Percentiles rank a stretch among this genome's conserved stretches.
Conservation (phyloP, 37 sponge, comb jelly and placozoan genomes). For the Agelas oroides region DNA sequence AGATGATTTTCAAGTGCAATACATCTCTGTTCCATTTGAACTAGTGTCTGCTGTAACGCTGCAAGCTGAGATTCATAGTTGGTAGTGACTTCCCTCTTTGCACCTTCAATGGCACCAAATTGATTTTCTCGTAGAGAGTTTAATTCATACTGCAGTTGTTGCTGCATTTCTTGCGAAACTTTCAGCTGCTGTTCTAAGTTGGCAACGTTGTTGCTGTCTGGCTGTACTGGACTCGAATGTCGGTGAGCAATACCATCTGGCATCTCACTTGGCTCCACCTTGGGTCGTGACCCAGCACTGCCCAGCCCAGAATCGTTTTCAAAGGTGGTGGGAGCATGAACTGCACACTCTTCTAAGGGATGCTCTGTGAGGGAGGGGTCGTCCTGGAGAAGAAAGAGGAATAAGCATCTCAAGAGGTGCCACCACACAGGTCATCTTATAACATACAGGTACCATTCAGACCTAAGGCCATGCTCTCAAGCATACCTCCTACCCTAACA, state of each 20-base stretch:
- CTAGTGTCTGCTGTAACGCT: constrained; percentile 36
- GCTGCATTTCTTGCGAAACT: not conserved
- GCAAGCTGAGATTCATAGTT: constrained; percentile 12
- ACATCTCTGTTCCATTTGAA: constrained; percentile 8
- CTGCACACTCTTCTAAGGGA: too few relatives aligned
- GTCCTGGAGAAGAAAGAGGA: too few relatives aligned
- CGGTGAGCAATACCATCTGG: not conserved
- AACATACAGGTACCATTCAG: too few relatives aligned
- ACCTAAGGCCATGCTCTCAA: too few relatives aligned
- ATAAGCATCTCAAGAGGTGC: too few relatives aligned
- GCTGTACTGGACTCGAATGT: not conserved
- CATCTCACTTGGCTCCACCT: not conserved
- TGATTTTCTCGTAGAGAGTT: constrained; percentile 14
- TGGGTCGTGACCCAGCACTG: too few relatives aligned
- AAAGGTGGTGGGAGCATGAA: too few relatives aligned
- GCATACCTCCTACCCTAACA: too few relatives aligned
- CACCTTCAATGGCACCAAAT: constrained; percentile 7
- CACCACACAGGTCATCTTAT: too few relatives aligned
- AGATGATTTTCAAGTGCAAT: constrained; percentile 34
- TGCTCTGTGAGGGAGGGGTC: too few relatives aligned
- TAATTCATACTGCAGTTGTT: constrained; percentile 35
- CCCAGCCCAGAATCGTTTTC: too few relatives aligned
- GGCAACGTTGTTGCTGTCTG: not conserved
- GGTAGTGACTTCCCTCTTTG: constrained; percentile 8
- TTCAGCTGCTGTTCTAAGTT: constrained; percentile 27